Conservation (phyloP, 2,888 invertebrate species). For the Siphonodentalium dalli region DNA sequence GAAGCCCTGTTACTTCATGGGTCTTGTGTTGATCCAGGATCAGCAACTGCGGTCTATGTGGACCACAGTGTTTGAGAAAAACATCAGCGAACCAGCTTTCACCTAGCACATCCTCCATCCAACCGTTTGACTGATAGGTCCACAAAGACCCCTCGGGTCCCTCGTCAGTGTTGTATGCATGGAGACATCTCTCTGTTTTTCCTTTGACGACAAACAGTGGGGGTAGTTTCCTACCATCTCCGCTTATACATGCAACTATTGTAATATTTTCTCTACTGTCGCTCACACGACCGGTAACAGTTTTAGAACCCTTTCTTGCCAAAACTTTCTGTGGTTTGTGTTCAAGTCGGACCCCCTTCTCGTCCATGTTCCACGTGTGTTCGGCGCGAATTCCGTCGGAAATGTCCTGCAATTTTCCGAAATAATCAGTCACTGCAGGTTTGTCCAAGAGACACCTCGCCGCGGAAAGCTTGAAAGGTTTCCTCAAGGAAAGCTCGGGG, state of each 20-base stretch:
- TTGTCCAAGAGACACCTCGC: slow-evolving; percentile 13
- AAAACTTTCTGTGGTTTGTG: too few species aligned
- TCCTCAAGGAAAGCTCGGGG: slow-evolving; percentile 19
- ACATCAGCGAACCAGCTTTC: slow-evolving; percentile 19
- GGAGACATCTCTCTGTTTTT: slow-evolving; percentile 10
- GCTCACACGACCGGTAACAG: slow-evolving; percentile 8
- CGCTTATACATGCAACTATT: slow-evolving; percentile 18
- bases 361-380: not conserved
- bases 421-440: too few species aligned
- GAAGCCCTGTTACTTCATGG: slow-evolving; percentile 21
- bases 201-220: slow-evolving; percentile 21
- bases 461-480: slow-evolving; percentile 11
- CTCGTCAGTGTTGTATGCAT: slow-evolving; percentile 10
- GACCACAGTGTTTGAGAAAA: slow-evolving; percentile 14
- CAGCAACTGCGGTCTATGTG: slow-evolving; percentile 13
- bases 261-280: not conserved
- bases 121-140: slow-evolving; percentile 20
- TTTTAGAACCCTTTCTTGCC: too few species aligned
- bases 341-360: too few species aligned
- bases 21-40: slow-evolving; percentile 24
- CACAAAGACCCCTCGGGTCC: slow-evolving; percentile 5
- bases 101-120: slow-evolving; percentile 20
- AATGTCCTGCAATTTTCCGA: too few species aligned
- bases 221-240: slow-evolving; percentile 8
- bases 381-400: not conserved